Base-by-base conservation (phyloP, 2,888 invertebrate genomes). In the Acanthosepion lycidas region DNA sequence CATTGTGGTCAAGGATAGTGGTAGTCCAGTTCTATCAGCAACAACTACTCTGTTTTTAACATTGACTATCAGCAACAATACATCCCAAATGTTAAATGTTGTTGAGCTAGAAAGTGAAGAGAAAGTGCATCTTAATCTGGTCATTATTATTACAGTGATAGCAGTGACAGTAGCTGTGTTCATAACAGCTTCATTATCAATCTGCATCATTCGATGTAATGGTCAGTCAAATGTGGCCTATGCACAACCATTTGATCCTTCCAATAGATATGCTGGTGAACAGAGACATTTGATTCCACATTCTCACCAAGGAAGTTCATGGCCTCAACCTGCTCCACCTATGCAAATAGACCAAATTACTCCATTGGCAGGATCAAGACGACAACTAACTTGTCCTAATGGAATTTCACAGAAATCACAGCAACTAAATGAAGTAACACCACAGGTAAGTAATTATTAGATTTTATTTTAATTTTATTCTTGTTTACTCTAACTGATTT, bases 191-290 rank as follows among this genome's bases (percentile, higher is more conserved):
- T 64, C 64, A 64, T 64, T 64, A 6, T 64, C 64, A 64, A 64
- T 64, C 64, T 64, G 64, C 64, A 64, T 64, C 64, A 64, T 64
- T 64, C 64, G 64, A 64, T 64, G 64, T 64, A 64, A 64, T 64
- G 64, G 64, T 64, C 64, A 64, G 28, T 28, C 64, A 64, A 64
- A 64, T 64, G 28, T 64, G 64, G 64, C 64, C 26, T 64, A 64
- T 64, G 64, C 64, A 23, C 64, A 64, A 64, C 23, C 64, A 64
- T 23, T 64, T 64, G 64, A 64, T 64, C 64, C 64, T 64, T 64
- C 64, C 64, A 64, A 64, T 26, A 64, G 64, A 64, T 64, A 64
- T 64, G 28, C 28, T 26, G 26, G 64, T 64, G 64, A 64, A 64
- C 64, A 64, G 64, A 64, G 64, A 64, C 28, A 64, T 3, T 28